phyloP scores from a whole-genome alignment of 1,140 invertebrate genomes.

The Leptinotarsa undecemlineata region DNA sequence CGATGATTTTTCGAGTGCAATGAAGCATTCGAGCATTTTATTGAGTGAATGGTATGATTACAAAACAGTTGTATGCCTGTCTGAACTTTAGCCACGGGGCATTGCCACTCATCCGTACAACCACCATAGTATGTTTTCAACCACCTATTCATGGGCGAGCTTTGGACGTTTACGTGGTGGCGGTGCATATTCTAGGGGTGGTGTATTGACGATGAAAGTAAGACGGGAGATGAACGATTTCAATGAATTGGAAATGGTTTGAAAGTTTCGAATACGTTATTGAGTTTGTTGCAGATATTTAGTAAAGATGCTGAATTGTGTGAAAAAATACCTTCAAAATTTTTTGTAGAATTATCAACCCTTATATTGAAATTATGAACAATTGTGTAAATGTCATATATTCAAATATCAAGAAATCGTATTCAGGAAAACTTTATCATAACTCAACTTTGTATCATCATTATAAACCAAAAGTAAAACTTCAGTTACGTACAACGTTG shows the following conservation, averaged over 20 bases:
- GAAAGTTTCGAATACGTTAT: no score
- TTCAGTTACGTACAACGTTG: no score
- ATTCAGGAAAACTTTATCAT: neutral
- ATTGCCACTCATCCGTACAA: constrained; percentile 40
- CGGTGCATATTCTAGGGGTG: no score
- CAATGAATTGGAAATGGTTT: no score
- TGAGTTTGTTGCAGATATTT: no score
- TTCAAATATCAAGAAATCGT: neutral
- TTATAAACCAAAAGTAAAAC: no score
- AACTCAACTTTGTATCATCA: neutral
- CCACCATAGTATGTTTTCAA: constrained; percentile 14
- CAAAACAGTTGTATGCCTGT: constrained; percentile 43
- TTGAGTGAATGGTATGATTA: constrained; percentile 43
- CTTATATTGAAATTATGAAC: no score
- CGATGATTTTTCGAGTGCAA: constrained; percentile 29
- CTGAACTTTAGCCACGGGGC: constrained; percentile 42
- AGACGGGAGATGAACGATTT: no score
- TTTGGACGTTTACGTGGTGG: neutral
- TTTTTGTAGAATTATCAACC: no score
- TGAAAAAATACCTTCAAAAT: no score
- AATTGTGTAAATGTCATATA: neutral
- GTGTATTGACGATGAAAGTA: no score
- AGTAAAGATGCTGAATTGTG: no score
- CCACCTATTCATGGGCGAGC: constrained; percentile 36
- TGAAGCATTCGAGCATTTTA: constrained; percentile 41